Conservation (phyloP, 2,888 invertebrate species). For the Sclerodermus sp. region DNA sequence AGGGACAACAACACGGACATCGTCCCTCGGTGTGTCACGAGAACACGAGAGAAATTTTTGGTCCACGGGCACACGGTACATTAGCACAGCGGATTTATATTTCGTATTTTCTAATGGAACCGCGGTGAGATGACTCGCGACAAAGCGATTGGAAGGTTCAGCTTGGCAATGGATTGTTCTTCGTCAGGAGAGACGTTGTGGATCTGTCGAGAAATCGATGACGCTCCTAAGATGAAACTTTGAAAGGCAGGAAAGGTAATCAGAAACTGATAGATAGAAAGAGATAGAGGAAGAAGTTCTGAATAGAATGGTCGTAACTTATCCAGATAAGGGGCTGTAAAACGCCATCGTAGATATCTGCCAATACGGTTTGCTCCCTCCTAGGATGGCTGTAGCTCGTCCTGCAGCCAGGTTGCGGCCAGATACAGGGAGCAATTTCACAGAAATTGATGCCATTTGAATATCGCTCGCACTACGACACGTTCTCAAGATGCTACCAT, state of each 20-base stretch:
- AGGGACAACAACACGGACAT: too few species aligned
- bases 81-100: too few species aligned
- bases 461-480: conserved; percentile 41
- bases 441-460: conserved; percentile 55
- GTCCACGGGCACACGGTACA: too few species aligned
- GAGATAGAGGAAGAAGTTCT: neutral
- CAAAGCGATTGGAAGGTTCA: too few species aligned
- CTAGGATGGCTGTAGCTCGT: conserved; percentile 4
- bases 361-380: conserved; percentile 46
- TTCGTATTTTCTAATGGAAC: too few species aligned
- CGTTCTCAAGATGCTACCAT: conserved; percentile 34
- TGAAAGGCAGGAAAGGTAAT: conserved; percentile 22
- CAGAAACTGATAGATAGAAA: neutral
- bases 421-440: conserved; percentile 47
- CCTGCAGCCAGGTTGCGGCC: conserved; percentile 31
- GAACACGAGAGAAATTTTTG: too few species aligned
- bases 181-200: too few species aligned
- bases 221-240: conserved; percentile 33
- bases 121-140: too few species aligned
- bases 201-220: conserved; percentile 50
- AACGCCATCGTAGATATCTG: conserved; percentile 52
- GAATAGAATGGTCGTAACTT: conserved; percentile 47
- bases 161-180: too few species aligned
- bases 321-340: conserved; percentile 55
- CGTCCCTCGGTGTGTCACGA: too few species aligned